Evolutionary conservation across 2,797 vertebrate genomes (phyloP), one percentile per base, ranked within the genome.

Genomic region (Diplodus sargus): DNA sequence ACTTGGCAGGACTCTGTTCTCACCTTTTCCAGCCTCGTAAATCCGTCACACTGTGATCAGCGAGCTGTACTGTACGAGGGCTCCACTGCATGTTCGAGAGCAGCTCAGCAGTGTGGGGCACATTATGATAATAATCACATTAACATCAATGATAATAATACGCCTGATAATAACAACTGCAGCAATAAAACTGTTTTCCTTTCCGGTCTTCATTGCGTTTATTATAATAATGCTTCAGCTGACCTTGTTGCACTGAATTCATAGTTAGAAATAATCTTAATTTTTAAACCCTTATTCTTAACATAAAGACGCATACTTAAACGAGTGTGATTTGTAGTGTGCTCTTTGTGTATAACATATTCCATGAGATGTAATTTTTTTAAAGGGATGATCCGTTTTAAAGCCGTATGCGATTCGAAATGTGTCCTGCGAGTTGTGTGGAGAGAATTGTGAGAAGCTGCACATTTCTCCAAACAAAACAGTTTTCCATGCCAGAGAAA

Each of bases 1-100:
- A 78, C 69, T 48, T 63, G 64, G 34, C 73, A 60, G 53, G 48
- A 65, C 48, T 68, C 59, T 42, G 65, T 81, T 84, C 69, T 83
- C 76, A 81, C 84, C 61, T 82, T 69, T 54, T 83, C 20, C 66
- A 66, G 65, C 57, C 67, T 78, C 64, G 49, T 81, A 70, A 84
- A 85, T 51, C 57, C n/a, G 22, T 59, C 49, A 57, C 20, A 65
- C 28, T 48, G 47, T 14, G 34, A 11, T 43, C 69, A 68, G 23
- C 22, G 11, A 59, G 22, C 25, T 64, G 20, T 22, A 12, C 45
- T 54, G 45, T 12, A 4, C 1, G 16, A 63, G 7, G 25, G 4
- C 28, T 57, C 25, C 18, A 48, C 45, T 45, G 22, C 14, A 1
- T 3, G 4, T 45, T n/a, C 28, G 22, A 17, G 6, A 58, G 15